Evolutionary conservation across 2,113 vertebrate genomes (phyloP).

Genomic region (Zapus hudsonius): DNA sequence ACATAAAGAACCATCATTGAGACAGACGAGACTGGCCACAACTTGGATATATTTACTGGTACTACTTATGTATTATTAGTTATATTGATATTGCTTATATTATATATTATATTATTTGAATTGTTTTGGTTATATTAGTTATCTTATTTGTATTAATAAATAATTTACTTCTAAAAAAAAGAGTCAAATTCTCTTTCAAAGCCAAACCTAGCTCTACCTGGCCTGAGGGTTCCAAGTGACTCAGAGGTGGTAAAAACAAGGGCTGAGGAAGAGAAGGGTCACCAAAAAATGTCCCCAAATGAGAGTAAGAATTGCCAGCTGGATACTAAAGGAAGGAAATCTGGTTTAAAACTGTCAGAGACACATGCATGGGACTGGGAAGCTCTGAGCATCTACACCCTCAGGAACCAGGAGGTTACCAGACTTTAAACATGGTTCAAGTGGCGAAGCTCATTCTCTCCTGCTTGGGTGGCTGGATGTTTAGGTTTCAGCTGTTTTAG

Average conservation of each 20-base stretch:
- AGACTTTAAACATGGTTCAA: not conserved
- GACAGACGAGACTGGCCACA: not conserved
- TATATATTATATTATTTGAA: not conserved
- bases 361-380: too few species aligned
- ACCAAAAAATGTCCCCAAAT: not conserved
- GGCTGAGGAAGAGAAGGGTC: not conserved
- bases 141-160: not conserved
- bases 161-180: not conserved
- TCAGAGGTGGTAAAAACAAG: not conserved
- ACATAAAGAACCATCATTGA: too few species aligned
- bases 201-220: not conserved
- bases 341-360: not conserved
- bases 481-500: too few species aligned
- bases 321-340: not conserved
- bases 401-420: not conserved
- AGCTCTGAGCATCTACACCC: not conserved
- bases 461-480: too few species aligned
- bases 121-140: not conserved
- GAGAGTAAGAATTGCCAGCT: not conserved
- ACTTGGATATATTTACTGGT: not conserved
- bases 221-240: not conserved
- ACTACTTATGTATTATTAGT: not conserved
- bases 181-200: not conserved
- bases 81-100: too few species aligned
- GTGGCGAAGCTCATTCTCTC: too few species aligned